Evolutionary conservation across 1,140 invertebrate species (phyloP).

Genomic region (Triops longicaudatus): DNA sequence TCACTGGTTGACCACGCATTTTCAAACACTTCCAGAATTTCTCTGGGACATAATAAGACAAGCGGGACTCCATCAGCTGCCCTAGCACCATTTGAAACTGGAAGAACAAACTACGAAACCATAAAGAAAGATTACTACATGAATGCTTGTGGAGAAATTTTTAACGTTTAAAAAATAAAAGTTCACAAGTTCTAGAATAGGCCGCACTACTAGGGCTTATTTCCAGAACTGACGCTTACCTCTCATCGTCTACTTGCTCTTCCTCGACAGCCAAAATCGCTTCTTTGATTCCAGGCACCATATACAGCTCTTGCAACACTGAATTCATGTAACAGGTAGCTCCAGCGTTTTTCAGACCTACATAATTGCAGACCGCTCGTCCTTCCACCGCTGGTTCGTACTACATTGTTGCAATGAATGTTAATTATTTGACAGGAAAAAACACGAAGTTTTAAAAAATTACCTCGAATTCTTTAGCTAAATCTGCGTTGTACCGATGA

Average conservation of each 20-base stretch:
- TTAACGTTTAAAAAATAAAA: neutral
- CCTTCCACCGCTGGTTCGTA: conserved; percentile 47
- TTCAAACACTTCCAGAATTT: conserved; percentile 53
- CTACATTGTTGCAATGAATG: conserved; percentile 33
- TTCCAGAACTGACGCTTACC: conserved; percentile 32
- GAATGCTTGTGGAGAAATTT: too few relatives aligned
- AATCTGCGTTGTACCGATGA: conserved; percentile 42
- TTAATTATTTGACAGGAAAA: too few relatives aligned
- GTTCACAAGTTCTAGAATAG: neutral
- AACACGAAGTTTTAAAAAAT: too few relatives aligned
- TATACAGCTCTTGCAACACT: conserved; percentile 50
- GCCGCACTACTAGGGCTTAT: neutral
- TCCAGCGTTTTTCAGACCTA: conserved; percentile 53
- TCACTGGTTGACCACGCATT: conserved; percentile 49
- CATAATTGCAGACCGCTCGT: conserved; percentile 45
- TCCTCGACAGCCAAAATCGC: conserved; percentile 44
- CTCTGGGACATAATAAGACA: conserved; percentile 51
- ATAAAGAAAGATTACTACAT: conserved; percentile 10
- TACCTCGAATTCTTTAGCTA: conserved; percentile 47
- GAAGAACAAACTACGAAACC: conserved; percentile 39
- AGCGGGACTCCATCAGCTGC: conserved; percentile 47
- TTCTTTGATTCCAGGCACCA: conserved; percentile 46
- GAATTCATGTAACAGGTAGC: conserved; percentile 58
- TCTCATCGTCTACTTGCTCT: conserved; percentile 39
- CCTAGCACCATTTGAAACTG: conserved; percentile 51